Evolutionary conservation across 2,797 vertebrate species (phyloP), one percentile per base, ranked within the genome.

Genomic region (Staurois parvus): DNA sequence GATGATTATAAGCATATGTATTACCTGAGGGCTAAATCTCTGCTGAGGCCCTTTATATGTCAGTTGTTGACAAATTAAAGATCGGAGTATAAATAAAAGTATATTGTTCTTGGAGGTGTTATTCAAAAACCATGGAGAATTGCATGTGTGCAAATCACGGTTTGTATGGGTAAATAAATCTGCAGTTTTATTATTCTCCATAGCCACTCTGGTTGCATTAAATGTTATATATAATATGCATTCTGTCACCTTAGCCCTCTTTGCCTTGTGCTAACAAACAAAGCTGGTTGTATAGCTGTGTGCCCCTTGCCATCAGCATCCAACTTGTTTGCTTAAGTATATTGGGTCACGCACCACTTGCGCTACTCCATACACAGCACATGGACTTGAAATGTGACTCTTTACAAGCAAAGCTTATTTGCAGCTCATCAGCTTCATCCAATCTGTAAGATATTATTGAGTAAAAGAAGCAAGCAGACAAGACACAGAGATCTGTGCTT

Each of bases 211-310:
- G 80, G 70, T n/a, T 26, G 12, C 80, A 66, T 64, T 73, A 48
- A 52, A 64, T 42, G 77, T 77, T 70, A 78, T 78, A 70, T 77
- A 72, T 84, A 45, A 70, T 77, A 74, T 26, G 32, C 48, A n/a
- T 70, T 69, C 75, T 37, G 48, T 78, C 75, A 84, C 75, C 83
- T 84, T 76, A 72, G 74, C 75, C 74, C 83, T 78, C 77, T 37
- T 66, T 66, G 15, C 52, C 66, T 79, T 76, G 24, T 68, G 21
- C 40, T 79, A 84, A 84, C 72, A 83, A 83, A 78, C 83, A 84
- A 24, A 48, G 68, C 21, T 21, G 12, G n/a, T 42, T 45, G 32
- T 66, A 52, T 21, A 37, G 59, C 76, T 32, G 56, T 69, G 17
- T 62, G 52, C 68, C 48, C 45, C 67, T 72, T 12, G 12, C 76